phyloP scores from a whole-genome alignment of 2,888 invertebrate genomes.

The Neoscelio sp. region DNA sequence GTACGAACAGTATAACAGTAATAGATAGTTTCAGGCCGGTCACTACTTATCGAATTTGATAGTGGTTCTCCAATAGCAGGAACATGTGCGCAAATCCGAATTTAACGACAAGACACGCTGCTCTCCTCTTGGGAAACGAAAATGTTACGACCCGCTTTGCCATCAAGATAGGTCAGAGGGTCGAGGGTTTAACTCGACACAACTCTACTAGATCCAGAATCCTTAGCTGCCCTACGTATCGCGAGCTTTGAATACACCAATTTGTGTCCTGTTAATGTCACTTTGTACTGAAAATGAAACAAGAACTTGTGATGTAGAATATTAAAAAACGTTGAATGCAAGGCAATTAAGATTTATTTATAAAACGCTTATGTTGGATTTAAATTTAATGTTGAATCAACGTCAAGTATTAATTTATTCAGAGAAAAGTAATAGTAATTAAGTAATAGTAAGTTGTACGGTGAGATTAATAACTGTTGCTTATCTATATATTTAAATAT shows the following conservation, averaged over 20 bases:
- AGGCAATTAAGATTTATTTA: constrained; percentile 38
- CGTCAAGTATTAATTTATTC: constrained; percentile 1
- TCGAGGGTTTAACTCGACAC: constrained; percentile 17
- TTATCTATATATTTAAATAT: too few species aligned
- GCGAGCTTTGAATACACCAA: constrained; percentile 35
- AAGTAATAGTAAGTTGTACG: not conserved
- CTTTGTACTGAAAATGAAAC: not conserved
- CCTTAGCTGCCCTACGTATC: constrained; percentile 4
- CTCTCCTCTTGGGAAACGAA: constrained; percentile 25
- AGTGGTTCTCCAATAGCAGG: not conserved
- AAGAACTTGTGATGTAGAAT: constrained; percentile 26
- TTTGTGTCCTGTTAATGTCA: constrained; percentile 37
- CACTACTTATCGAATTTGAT: constrained; percentile 6
- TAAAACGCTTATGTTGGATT: constrained; percentile 20
- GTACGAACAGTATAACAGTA: constrained; percentile 14
- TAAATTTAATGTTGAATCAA: constrained; percentile 7
- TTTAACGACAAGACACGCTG: not conserved
- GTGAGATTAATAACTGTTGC: too few species aligned
- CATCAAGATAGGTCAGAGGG: constrained; percentile 41
- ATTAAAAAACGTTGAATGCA: constrained; percentile 37
- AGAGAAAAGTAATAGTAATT: constrained; percentile 1
- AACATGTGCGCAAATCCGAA: constrained; percentile 22
- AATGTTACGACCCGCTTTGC: constrained; percentile 30
- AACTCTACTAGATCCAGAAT: constrained; percentile 4
- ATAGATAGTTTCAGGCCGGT: not conserved